Evolutionary conservation across 2,797 vertebrate genomes (phyloP).

Genomic region (Cygnus olor): DNA sequence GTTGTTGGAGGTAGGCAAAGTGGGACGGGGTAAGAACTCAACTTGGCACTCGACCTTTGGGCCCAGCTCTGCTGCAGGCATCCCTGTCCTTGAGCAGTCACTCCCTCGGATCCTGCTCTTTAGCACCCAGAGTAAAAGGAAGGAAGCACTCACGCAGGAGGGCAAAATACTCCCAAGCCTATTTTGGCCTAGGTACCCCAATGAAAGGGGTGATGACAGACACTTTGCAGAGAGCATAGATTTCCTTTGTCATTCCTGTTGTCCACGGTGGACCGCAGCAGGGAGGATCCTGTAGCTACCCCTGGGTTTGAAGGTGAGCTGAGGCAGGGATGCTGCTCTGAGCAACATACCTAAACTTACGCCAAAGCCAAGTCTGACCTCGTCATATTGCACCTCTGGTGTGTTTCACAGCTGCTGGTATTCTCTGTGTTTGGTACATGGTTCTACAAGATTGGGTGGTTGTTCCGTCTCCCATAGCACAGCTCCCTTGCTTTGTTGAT

Average conservation of each 20-base stretch:
- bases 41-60: neutral
- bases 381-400: neutral
- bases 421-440: neutral
- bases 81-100: neutral
- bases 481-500: neutral
- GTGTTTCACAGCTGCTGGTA: neutral
- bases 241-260: neutral
- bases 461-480: neutral
- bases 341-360: rapidly evolving
- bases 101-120: neutral
- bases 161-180: neutral
- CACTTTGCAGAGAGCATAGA: rapidly evolving
- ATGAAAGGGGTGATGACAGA: neutral
- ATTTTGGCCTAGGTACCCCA: neutral
- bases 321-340: neutral
- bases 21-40: neutral
- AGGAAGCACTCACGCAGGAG: neutral
- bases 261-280: neutral
- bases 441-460: neutral
- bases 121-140: neutral
- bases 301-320: neutral
- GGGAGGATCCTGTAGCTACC: neutral
- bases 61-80: neutral
- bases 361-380: neutral
- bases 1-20: neutral